Percentiles rank a stretch among this genome's conserved stretches.
These are phyloP conservation scores for Drosophila mettleri DNA, from an alignment of 2,888 invertebrate genomes.

Conservation along the genomic window DNA sequence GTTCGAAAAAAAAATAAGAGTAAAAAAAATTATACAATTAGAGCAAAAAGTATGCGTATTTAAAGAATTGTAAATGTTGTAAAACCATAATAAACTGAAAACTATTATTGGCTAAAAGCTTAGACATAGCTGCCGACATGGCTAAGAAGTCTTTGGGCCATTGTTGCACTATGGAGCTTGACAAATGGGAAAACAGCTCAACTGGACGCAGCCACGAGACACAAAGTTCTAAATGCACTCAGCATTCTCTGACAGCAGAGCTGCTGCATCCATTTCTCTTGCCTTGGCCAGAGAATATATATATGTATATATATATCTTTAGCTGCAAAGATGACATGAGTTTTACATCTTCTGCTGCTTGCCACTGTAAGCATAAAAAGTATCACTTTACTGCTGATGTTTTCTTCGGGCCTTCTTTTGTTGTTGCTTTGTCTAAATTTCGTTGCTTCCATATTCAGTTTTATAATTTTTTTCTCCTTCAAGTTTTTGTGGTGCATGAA, in stretches of 20 bases:
- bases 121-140: not conserved
- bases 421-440: conserved; percentile 61
- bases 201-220: no score
- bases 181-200: conserved; percentile 18
- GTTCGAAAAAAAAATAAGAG: not conserved
- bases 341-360: conserved; percentile 34
- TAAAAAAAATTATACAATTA: not conserved
- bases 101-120: not conserved
- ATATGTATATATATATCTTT: no score
- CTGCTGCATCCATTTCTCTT: conserved; percentile 71
- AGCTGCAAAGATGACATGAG: conserved; percentile 11
- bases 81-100: not conserved
- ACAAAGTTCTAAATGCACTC: conserved; percentile 75
- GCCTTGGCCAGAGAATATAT: no score
- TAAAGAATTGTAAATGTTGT: not conserved
- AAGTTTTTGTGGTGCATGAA: conserved; percentile 56
- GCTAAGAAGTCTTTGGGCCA: not conserved
- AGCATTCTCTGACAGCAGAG: conserved; percentile 75
- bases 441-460: conserved; percentile 71
- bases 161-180: conserved; percentile 1
- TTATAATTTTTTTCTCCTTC: conserved; percentile 68
- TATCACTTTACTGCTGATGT: conserved; percentile 63
- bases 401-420: conserved; percentile 16
- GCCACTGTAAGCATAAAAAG: conserved; percentile 61
- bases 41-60: not conserved